Base-by-base conservation (phyloP, 1,140 invertebrate genomes). In the Ylistrum balloti region DNA sequence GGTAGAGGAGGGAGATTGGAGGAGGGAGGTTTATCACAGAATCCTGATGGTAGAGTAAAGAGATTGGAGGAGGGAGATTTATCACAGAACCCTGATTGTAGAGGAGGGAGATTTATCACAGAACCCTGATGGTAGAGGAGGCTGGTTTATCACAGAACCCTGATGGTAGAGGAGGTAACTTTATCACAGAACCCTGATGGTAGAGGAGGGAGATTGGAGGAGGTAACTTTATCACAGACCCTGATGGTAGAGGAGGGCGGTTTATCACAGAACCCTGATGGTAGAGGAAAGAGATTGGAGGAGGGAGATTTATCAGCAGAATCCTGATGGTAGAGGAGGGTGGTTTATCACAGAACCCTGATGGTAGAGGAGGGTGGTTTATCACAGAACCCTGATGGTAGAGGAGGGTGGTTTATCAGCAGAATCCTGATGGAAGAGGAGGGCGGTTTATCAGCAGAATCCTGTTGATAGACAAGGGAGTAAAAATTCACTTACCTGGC, bases 31-130 rank as follows among this genome's bases (percentile, higher is more conserved):
- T 28, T 28, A 22, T 45, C 17, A 17, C n/a, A 7, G 56, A 17
- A 45, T 17, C 20, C 41, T 45, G 20, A 45, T 45, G 41, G 41
- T 13, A 13, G 9, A 45, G 41, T 9, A n/a, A 13, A 13, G 35
- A 38, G 35, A 13, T 38, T 56, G 7, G 13, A 22, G 7, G 22
- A 22, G 22, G 45, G 45, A 13, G 13, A 13, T 5, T 38, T 38
- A 5, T 38, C 5, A 38, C 35, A 38, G 35, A 7, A 38, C 13
- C 35, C 5, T 38, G 35, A 38, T 38, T 97, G 45, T 20, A 56
- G 97, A 92, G 33, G 98, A 98, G 90, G 99, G 97, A 56, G 9
- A 3, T 7, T 20, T 22, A 7, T 38, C 5, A 38, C 22, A 22
- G 45, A 7, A 56, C 20, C 45, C 2, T 56, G 45, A 56, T 22